phyloP scores from a whole-genome alignment of 2,888 invertebrate genomes.

The Philereme vetulata region DNA sequence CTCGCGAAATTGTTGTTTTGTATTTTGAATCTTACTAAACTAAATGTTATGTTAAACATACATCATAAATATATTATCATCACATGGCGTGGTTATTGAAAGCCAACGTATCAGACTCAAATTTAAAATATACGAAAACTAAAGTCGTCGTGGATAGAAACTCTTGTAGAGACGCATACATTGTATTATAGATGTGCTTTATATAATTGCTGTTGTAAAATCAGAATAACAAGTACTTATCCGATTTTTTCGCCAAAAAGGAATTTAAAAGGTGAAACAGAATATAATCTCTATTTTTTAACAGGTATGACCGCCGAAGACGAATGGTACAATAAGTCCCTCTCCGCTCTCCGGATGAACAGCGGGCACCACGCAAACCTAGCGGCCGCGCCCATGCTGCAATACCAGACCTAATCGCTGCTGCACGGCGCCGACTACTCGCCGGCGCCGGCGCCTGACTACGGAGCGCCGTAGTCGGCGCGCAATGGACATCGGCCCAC shows the following conservation, averaged over 20 bases:
- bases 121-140: no score
- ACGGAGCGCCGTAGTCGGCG: slow-evolving; percentile 68
- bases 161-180: no score
- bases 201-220: no score
- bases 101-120: no score
- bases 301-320: slow-evolving; percentile 96
- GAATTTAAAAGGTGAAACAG: neutral
- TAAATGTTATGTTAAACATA: no score
- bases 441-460: slow-evolving; percentile 79
- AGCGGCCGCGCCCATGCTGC: slow-evolving; percentile 97
- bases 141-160: no score
- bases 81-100: no score
- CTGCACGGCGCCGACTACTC: slow-evolving; percentile 82
- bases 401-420: slow-evolving; percentile 97
- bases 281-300: slow-evolving; percentile 29
- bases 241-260: neutral
- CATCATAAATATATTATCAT: no score
- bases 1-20: neutral
- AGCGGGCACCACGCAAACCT: slow-evolving; percentile 97
- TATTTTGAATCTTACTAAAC: neutral
- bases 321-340: slow-evolving; percentile 99
- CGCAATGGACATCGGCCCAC: slow-evolving; percentile 25
- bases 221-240: no score
- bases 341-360: slow-evolving; percentile 98
- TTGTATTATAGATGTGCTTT: no score